A percentile compares a stretch with the other conserved stretches of the same genome.
Conservation (phyloP, 2,113 vertebrate genomes). For the Nannobrachium achirus region DNA sequence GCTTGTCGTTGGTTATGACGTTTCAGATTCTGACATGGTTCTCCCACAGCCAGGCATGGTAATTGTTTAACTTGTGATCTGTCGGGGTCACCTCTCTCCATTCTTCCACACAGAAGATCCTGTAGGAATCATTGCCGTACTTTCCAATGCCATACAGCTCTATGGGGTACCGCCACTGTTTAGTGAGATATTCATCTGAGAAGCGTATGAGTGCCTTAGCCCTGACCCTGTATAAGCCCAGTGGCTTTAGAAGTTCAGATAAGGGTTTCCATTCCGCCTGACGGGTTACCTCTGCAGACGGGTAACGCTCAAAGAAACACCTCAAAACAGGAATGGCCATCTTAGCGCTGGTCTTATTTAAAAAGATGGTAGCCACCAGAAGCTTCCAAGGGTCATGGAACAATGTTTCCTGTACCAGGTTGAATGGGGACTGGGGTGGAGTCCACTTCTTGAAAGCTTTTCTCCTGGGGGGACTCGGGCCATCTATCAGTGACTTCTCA, state of each 20-base stretch:
- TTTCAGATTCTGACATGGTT: constrained; percentile 83
- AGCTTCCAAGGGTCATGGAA: constrained; percentile 98
- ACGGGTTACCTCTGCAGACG: constrained; percentile 85
- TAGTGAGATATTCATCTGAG: constrained; percentile 94
- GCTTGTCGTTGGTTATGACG: not conserved
- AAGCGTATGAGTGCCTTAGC: constrained; percentile 92
- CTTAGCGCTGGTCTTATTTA: constrained; percentile 94
- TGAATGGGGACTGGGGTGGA: constrained; percentile 94
- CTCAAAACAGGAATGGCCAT: constrained; percentile 94
- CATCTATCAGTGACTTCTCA: constrained; percentile 80
- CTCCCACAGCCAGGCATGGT: constrained; percentile 90
- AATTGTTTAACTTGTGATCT: constrained; percentile 91
- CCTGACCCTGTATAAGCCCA: constrained; percentile 90
- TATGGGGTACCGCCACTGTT: constrained; percentile 92
- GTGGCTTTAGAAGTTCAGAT: constrained; percentile 87
- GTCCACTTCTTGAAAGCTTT: constrained; percentile 95
- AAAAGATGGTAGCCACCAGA: constrained; percentile 95
- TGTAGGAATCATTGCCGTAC: constrained; percentile 96
- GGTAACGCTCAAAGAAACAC: constrained; percentile 92
- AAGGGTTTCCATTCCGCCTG: constrained; percentile 87
- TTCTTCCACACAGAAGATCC: constrained; percentile 95
- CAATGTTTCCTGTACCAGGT: constrained; percentile 93
- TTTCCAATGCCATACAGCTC: constrained; percentile 97
- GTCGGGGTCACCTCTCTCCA: constrained; percentile 92
- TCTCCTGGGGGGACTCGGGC: constrained; percentile 85